These are phyloP conservation scores for Biston stratarius DNA, from an alignment of 2,888 invertebrate species.

Conservation along the genomic window DNA sequence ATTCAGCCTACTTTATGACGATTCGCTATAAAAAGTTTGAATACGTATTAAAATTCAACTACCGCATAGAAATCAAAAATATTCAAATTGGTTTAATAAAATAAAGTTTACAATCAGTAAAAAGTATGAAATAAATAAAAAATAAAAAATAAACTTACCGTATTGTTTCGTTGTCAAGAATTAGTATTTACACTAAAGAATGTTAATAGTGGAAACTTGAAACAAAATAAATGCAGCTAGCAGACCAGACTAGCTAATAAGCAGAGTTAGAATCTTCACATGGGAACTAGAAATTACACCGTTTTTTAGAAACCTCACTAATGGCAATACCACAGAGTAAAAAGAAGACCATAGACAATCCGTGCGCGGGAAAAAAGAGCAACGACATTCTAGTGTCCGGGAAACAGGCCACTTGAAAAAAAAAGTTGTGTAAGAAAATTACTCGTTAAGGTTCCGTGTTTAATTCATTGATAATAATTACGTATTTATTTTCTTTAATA, in stretches of 20 bases:
- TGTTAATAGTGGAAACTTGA: conserved; percentile 14
- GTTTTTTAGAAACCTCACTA: conserved; percentile 40
- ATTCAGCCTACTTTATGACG: too few relatives aligned
- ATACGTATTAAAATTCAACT: too few relatives aligned
- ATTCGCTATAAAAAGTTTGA: too few relatives aligned
- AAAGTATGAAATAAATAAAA: neutral
- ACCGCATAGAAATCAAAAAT: too few relatives aligned
- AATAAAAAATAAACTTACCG: neutral
- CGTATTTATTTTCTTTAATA: too few relatives aligned
- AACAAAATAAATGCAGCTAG: conserved; percentile 6
- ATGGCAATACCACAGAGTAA: conserved; percentile 40
- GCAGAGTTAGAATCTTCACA: conserved; percentile 30
- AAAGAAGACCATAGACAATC: conserved; percentile 47
- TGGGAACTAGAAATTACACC: conserved; percentile 38
- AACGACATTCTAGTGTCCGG: conserved; percentile 44
- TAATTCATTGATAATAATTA: too few relatives aligned
- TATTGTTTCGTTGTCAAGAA: neutral
- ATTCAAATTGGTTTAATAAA: too few relatives aligned
- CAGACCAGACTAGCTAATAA: conserved; percentile 27
- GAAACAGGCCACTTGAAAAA: conserved; percentile 34
- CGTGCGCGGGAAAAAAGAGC: conserved; percentile 41
- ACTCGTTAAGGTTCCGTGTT: conserved; percentile 14
- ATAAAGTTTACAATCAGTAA: too few relatives aligned
- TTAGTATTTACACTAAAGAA: neutral
- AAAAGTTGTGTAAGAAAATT: neutral